Base-by-base conservation (phyloP, 2,113 vertebrate species). In the Scatophagus argus region DNA sequence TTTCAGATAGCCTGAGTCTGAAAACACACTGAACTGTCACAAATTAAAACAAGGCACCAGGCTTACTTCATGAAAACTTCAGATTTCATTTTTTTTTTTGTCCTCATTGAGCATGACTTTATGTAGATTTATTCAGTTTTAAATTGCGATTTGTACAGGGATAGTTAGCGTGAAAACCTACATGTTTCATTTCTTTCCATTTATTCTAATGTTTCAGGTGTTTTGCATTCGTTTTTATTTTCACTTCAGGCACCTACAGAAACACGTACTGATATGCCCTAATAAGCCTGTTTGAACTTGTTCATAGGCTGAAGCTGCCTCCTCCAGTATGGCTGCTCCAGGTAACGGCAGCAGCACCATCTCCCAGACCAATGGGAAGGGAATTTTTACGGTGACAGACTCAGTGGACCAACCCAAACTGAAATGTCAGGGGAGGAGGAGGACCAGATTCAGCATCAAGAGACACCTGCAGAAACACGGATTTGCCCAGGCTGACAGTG, bases 391-490 rank as follows among this genome's bases (percentile, higher is more conserved):
- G 0, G 90, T 85, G 72, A 72, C 19, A 17, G 94, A 97, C 59
- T 65, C 64, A 0, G 39, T 14, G 66, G 96, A 97, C 69, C 80
- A 87, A 74, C 94, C 96, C 47, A 96, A 89, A 85, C 92, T 97
- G 88, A 97, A 95, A 89, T 94, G 97, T 31, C 72, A 95, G 3
- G 95, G 96, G 8, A 95, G 93, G 79, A 0, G n/a, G 23, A 97
- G 91, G 81, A 91, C 93, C 19, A 92, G 91, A 46, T 95, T 98
- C 86, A 98, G 94, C 89, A 94, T 99, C 79, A 95, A 92, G 80
- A 94, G 82, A 56, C 97, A 96, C 23, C 95, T 99, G 68, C 95
- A 97, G 84, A 95, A 94, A 38, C 96, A 95, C 0, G 86, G 96
- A 12, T 86, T 98, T 23, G 89, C 95, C 1, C 92, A 87, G 0